Evolutionary conservation across 2,113 vertebrate genomes (phyloP), one percentile per base, ranked within the genome.

Genomic region (Eulacestoma nigropectus): DNA sequence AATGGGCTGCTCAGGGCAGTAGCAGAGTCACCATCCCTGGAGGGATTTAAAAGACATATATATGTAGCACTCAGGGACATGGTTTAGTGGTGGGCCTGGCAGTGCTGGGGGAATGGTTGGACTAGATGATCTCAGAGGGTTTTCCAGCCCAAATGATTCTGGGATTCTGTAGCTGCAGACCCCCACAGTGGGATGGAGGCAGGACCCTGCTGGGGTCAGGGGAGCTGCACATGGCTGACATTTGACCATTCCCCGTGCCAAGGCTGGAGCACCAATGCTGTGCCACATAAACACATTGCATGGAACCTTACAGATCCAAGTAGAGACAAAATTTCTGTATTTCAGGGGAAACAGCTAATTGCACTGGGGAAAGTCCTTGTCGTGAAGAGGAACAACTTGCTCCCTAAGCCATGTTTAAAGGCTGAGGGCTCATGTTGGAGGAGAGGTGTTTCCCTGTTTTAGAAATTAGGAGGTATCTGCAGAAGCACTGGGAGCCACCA

Each of bases 401-500:
- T 37, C 5, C 17, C 39, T 3, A 2, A 55, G 37, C 47, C 52
- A 25, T 0, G 19, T 42, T 68, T 82, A 25, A 41, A 73, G n/a
- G n/a, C 19, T 21, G 42, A 42, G 29, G 42, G 30, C 10, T 62
- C 53, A 2, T 0, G 2, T 0, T 39, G 68, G 29, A 41, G 33
- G 60, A 53, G 49, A 39, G 23, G 7, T 16, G 18, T 79, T 35
- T 47, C 27, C 39, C n/a, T 33, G 39, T 21, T 35, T 46, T 8
- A 35, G 47, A 20, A 63, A 44, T 29, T 1, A 72, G 27, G 22
- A n/a, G 25, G 18, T 22, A 13, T 16, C 44, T 46, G 37, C 46
- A 67, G 80, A 47, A 59, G 12, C 0, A 0, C 1, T n/a, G 75
- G 35, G 46, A 70, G 49, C 49, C 29, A 46, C 27, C 7, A 3